These are phyloP conservation scores for Cartodere bifasciata DNA, from an alignment of 2,888 invertebrate species.

Conservation along the genomic window DNA sequence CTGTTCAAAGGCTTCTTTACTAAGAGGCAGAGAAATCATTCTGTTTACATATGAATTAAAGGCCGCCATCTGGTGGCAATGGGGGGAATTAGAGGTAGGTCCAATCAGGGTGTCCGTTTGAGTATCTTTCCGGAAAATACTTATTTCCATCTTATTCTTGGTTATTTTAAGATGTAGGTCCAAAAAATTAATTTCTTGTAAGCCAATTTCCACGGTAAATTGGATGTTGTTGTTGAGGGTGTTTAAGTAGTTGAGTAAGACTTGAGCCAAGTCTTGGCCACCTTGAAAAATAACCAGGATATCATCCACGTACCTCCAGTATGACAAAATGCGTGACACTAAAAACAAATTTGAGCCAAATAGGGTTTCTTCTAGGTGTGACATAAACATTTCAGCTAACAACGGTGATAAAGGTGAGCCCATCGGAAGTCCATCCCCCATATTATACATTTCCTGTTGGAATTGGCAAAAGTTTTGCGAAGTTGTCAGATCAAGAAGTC, in stretches of 20 bases:
- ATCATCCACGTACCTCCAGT: conserved; percentile 7
- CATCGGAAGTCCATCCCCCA: conserved; percentile 5
- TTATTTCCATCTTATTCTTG: not conserved
- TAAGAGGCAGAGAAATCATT: conserved; percentile 2
- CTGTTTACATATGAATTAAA: conserved; percentile 3
- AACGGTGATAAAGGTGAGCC: conserved; percentile 8
- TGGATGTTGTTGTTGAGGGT: not conserved
- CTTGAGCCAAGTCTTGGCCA: conserved; percentile 1
- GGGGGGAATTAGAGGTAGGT: conserved; percentile 2
- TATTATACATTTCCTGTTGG: conserved; percentile 1
- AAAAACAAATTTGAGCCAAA: conserved; percentile 2
- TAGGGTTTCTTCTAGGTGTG: conserved; percentile 5
- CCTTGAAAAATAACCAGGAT: conserved; percentile 5
- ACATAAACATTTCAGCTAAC: conserved; percentile 6
- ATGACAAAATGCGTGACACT: conserved; percentile 5
- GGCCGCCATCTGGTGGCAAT: conserved; percentile 3
- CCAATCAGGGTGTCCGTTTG: conserved; percentile 4
- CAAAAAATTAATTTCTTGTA: conserved; percentile 6
- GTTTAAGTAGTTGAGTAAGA: conserved; percentile 2
- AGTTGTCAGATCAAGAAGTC: no score
- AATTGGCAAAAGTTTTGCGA: conserved; percentile 8
- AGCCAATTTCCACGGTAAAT: conserved; percentile 6
- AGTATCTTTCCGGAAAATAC: conserved; percentile 3
- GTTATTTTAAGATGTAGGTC: conserved; percentile 4
- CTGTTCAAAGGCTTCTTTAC: not conserved